Evolutionary conservation across 2,888 invertebrate species (phyloP), one percentile per base, ranked within the genome.

Genomic region (Bellardia bayeri): DNA sequence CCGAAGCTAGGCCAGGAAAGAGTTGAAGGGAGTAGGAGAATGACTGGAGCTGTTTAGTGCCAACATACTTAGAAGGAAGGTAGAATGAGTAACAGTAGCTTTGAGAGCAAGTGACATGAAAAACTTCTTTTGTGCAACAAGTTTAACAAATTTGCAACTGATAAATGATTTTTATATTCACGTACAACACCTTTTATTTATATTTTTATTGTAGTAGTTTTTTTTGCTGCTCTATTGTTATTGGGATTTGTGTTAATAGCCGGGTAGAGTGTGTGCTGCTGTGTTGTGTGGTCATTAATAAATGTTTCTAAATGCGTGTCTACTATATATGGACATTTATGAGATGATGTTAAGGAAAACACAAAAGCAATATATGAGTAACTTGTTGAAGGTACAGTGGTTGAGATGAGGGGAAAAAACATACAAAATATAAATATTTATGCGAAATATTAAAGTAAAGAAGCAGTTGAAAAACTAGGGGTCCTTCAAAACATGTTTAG

Each of bases 61-160:
- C 45, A 3, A 45, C 45, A 45, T 13, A 45, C 13, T 3, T 13
- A 42, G 6, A 11, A 45, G 7, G 13, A 11, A 45, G 45, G 74
- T 23, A 23, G 23, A 74, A 54, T 85, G 63, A 69, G 90, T 90
- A 89, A 89, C 89, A 90, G 90, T 90, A 89, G 90, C 89, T 82
- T 82, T 51, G 23, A 68, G 76, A 86, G 89, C 91, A 91, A 90
- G 91, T 92, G 92, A 92, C 92, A 92, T 89, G 92, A 91, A 92
- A 92, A 92, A 91, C 91, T 92, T 92, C 92, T 92, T 87, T 91
- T 91, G 92, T 89, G 92, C 92, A 92, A 92, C 92, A 92, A 92
- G 91, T 92, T 90, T 89, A 89, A 90, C 91, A 91, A 91, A 91
- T 91, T 91, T 90, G 88, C 89, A 89, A 78, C 91, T 92, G 92